Base-by-base conservation (phyloP, 2,888 invertebrate genomes). In the Lycaena phlaeas region DNA sequence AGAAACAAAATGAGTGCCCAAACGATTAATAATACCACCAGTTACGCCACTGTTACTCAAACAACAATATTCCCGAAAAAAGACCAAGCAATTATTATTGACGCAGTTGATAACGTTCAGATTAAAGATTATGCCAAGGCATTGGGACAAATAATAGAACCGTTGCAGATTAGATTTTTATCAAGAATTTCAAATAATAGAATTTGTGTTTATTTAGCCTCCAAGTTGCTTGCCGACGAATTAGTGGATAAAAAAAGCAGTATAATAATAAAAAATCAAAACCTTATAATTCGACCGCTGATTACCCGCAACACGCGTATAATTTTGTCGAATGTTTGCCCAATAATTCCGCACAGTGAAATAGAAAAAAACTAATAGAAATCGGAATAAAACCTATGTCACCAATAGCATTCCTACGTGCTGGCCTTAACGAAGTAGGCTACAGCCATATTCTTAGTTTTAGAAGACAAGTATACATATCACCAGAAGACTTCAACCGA, bases 101-200 rank as follows among this genome's bases (percentile, higher is more conserved):
- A 42, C 38, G 42, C 38, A 5, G 14, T 42, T 14, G 38, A 38
- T 38, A 42, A 42, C 27, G 22, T 36, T 18, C 42, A 38, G 34
- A 28, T 42, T 2, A 42, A 42, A 38, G 42, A 42, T 0, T 38
- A 38, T 31, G 27, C 38, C 12, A 18, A 34, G 10, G 42, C 38
- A 4, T 34, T 42, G 27, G 38, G 38, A 22, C 38, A 27, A 34
- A 27, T 38, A 17, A 42, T 42, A 9, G 34, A 42, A 7, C 38
- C 42, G 17, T 34, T 38, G 3, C 27, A 34, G 27, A 42, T 42
- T 18, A 31, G 38, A 15, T 42, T 42, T 28, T 10, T 42, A 27
- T 39, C 36, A 27, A 39, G 42, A 39, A 42, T 42, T 36, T 34
- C 42, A 17, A 42, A 42, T 14, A 42, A 42, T 18, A 38, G 42